These are phyloP conservation scores for Minunthozetes semirufus DNA, from an alignment of 2,888 invertebrate genomes.

Conservation along the genomic window DNA sequence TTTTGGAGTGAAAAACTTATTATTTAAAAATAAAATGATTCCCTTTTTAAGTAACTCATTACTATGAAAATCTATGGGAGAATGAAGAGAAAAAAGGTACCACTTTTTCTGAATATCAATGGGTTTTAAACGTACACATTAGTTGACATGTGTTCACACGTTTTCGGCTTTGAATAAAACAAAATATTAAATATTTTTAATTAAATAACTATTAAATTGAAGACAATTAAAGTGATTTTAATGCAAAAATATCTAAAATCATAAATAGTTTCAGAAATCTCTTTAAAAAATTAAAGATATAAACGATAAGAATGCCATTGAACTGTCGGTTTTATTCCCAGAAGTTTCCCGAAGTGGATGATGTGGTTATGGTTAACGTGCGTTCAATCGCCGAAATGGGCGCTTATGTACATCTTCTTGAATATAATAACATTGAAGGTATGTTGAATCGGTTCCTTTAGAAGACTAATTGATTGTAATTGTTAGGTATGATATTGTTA, in stretches of 20 bases:
- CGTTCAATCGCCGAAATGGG: conserved; percentile 98
- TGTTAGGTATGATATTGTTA: conserved; percentile 80
- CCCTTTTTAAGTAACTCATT: neutral
- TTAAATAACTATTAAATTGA: neutral
- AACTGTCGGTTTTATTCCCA: conserved; percentile 95
- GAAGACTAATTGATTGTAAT: conserved; percentile 48
- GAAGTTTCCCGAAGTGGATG: conserved; percentile 95
- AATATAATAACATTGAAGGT: conserved; percentile 96
- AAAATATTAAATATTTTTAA: neutral
- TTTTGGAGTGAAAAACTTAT: neutral
- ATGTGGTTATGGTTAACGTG: conserved; percentile 99
- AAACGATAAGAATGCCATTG: conserved; percentile 56
- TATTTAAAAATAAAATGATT: neutral
- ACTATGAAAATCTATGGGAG: neutral
- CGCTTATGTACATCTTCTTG: conserved; percentile 92
- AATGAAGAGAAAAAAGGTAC: neutral
- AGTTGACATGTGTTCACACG: conserved; percentile 25
- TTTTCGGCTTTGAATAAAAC: neutral
- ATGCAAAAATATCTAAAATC: neutral
- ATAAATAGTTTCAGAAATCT: neutral
- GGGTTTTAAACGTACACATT: neutral
- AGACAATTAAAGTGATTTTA: neutral
- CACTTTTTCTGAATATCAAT: neutral
- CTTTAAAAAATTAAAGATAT: neutral
- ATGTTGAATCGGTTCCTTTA: conserved; percentile 39